Base-by-base conservation (phyloP, 2,113 vertebrate genomes). In the Cisticola juncidis region DNA sequence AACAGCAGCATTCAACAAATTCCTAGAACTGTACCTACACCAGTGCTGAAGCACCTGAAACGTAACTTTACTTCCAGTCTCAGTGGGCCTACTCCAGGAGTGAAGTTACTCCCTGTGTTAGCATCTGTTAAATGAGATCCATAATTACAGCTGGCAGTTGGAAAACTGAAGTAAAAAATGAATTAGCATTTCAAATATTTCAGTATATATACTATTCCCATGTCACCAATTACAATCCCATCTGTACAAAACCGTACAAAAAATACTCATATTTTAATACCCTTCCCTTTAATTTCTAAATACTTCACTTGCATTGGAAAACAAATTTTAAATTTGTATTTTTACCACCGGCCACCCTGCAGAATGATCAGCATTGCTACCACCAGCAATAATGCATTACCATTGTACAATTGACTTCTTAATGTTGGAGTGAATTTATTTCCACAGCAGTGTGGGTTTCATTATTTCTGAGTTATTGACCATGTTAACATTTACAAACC, bases 151-250 rank as follows among this genome's bases (percentile, higher is more conserved):
- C 86, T 70, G 82, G 86, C 76, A 88, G 86, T 81, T 86, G 76
- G 50, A 94, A 97, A 94, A 94, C 80, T 73, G 84, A 94, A 95
- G 42, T 47, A 94, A 91, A 93, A 94, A 94, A 81, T 51, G 8
- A 86, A 96, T 96, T 93, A 94, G 80, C 88, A 95, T 90, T 95
- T 96, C 95, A 95, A 94, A 93, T 95, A 94, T 93, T 92, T 88
- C 79, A 54, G 62, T 81, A 70, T 74, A 88, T 54, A 47, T 31
- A 78, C 68, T 90, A 95, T 88, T 94, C 95, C 92, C 95, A 83
- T 81, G 82, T 86, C 56, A 90, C 58, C 88, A 92, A 91, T 92
- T 95, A 96, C n/a, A 78, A 36, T 58, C 48, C 82, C 82, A 90
- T 90, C 92, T 90, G 81, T 93, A 95, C 35, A 73, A 95, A 95